phyloP scores from a whole-genome alignment of 2,888 invertebrate genomes.

The Lysandra bellargus region DNA sequence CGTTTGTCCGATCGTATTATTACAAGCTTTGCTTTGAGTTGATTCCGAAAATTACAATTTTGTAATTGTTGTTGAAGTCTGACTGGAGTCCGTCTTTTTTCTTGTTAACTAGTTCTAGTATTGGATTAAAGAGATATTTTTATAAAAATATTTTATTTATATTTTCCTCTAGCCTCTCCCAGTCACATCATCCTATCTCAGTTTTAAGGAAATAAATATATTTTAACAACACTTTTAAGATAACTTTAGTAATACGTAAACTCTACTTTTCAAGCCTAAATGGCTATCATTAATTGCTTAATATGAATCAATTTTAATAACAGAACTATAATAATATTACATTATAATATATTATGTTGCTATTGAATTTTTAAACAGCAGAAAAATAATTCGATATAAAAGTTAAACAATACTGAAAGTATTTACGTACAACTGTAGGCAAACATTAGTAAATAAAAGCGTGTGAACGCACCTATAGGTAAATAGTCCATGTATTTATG shows the following conservation, averaged over 20 bases:
- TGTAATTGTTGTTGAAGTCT: conserved; percentile 22
- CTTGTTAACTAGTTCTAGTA: conserved; percentile 77
- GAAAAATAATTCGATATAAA: too few relatives aligned
- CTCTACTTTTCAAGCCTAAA: too few relatives aligned
- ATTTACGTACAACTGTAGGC: not conserved
- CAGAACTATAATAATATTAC: too few relatives aligned
- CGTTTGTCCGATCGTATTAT: not conserved
- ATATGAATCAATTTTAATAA: too few relatives aligned
- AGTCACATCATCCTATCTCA: not conserved
- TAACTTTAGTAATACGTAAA: too few relatives aligned
- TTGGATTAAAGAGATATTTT: conserved; percentile 53
- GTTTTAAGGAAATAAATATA: too few relatives aligned
- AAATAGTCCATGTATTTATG: conserved; percentile 35
- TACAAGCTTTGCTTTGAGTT: conserved; percentile 12
- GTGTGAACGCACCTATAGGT: not conserved
- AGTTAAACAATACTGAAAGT: too few relatives aligned
- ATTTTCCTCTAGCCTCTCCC: conserved; percentile 30
- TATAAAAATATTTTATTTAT: conserved; percentile 41
- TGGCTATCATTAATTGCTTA: too few relatives aligned
- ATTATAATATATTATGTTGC: too few relatives aligned
- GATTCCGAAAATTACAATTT: not conserved
- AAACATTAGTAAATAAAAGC: not conserved
- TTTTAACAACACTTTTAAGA: too few relatives aligned
- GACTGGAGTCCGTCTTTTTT: conserved; percentile 40
- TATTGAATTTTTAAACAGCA: too few relatives aligned